Percentiles rank a stretch among this genome's conserved stretches.
Evolutionary conservation across 1,140 invertebrate species (phyloP).

Genomic region (Arctopsyche grandis): DNA sequence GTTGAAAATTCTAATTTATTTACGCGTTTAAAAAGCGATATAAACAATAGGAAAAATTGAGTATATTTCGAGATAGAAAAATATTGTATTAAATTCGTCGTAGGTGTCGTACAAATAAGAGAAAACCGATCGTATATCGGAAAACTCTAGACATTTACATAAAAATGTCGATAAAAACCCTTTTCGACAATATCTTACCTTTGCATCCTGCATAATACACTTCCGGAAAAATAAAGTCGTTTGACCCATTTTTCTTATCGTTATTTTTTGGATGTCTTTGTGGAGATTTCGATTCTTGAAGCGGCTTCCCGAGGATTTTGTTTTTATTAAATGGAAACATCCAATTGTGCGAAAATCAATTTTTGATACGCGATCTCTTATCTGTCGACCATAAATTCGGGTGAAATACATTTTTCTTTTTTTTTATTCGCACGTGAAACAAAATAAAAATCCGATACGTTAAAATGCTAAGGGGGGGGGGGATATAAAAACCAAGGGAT

Average conservation of each 20-base stretch:
- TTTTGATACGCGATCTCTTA: neutral
- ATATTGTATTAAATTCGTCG: neutral
- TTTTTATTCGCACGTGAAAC: neutral
- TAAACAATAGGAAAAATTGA: too few species aligned
- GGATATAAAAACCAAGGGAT: neutral
- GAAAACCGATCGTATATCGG: conserved; percentile 14
- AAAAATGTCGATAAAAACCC: conserved; percentile 6
- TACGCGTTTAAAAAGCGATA: too few species aligned
- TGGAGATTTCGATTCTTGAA: too few species aligned
- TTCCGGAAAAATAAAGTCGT: neutral
- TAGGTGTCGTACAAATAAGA: neutral
- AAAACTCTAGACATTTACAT: conserved; percentile 25
- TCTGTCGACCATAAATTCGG: neutral
- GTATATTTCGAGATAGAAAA: too few species aligned
- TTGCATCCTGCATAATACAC: neutral
- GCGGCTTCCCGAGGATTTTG: too few species aligned
- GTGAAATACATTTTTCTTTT: too few species aligned
- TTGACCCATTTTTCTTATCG: neutral
- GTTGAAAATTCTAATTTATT: too few species aligned
- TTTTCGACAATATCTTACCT: conserved; percentile 16
- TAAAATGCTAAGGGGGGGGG: neutral
- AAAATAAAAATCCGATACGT: neutral
- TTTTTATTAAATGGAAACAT: too few species aligned
- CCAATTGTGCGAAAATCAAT: neutral
- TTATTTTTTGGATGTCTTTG: neutral